phyloP scores from a whole-genome alignment of 2,888 invertebrate species.

The Boloria selene region DNA sequence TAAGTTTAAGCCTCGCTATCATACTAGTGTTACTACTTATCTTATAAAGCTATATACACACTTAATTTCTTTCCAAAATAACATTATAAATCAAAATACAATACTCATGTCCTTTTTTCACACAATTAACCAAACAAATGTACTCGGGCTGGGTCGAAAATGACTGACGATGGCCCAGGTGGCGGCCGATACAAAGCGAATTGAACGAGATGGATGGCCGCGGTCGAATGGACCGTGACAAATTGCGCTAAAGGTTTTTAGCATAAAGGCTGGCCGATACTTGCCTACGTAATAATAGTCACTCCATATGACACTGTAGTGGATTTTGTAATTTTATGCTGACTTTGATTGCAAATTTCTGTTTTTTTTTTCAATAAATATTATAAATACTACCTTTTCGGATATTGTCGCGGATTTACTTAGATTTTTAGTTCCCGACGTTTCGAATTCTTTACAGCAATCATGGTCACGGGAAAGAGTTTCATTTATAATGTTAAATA shows the following conservation, averaged over 20 bases:
- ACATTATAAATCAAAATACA: conserved; percentile 2
- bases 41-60: conserved; percentile 5
- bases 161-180: conserved; percentile 35
- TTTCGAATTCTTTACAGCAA: too few relatives aligned
- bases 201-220: conserved; percentile 36
- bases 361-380: too few relatives aligned
- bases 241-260: conserved; percentile 35
- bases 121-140: conserved; percentile 26
- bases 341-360: too few relatives aligned
- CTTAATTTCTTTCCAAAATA: not conserved
- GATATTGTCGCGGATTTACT: too few relatives aligned
- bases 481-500: too few relatives aligned
- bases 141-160: conserved; percentile 23
- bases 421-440: too few relatives aligned
- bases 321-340: too few relatives aligned
- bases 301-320: too few relatives aligned
- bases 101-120: conserved; percentile 6
- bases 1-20: too few relatives aligned
- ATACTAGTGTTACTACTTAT: too few relatives aligned
- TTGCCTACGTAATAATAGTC: not conserved
- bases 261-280: conserved; percentile 15
- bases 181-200: conserved; percentile 38
- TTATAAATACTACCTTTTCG: too few relatives aligned
- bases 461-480: too few relatives aligned
- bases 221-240: conserved; percentile 37